Conservation (phyloP, 2,888 invertebrate species). For the Furcula furcula region DNA sequence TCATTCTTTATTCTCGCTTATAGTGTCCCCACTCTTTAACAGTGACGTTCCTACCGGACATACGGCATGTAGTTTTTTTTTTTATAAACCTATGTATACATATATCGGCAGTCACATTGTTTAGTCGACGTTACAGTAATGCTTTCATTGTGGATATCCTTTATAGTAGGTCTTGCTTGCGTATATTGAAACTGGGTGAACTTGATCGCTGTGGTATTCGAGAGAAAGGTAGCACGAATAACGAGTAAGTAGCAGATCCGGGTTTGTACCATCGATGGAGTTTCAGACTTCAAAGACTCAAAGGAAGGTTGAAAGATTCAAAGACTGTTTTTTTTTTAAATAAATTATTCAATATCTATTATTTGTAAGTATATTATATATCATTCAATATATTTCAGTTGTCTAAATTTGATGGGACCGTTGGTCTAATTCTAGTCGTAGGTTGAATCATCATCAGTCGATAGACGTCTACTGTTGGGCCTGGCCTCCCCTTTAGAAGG, state of each 20-base stretch:
- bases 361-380: too few relatives aligned
- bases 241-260: neutral
- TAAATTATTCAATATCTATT: too few relatives aligned
- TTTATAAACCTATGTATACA: slow-evolving; percentile 22
- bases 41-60: neutral
- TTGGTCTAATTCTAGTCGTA: too few relatives aligned
- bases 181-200: slow-evolving; percentile 4
- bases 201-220: neutral
- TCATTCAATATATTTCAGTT: too few relatives aligned
- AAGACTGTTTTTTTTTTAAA: too few relatives aligned
- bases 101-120: slow-evolving; percentile 24
- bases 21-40: neutral
- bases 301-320: too few relatives aligned
- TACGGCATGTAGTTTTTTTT: slow-evolving; percentile 8
- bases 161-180: slow-evolving; percentile 9
- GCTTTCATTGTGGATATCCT: slow-evolving; percentile 10
- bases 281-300: too few relatives aligned
- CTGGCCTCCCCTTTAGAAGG: too few relatives aligned
- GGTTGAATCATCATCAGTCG: too few relatives aligned
- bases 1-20: neutral
- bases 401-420: too few relatives aligned
- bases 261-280: neutral
- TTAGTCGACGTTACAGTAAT: slow-evolving; percentile 22
- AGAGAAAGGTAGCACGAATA: slow-evolving; percentile 1
- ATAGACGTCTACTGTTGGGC: too few relatives aligned